phyloP scores from a whole-genome alignment of 2,113 vertebrate species.

The Conger conger region DNA sequence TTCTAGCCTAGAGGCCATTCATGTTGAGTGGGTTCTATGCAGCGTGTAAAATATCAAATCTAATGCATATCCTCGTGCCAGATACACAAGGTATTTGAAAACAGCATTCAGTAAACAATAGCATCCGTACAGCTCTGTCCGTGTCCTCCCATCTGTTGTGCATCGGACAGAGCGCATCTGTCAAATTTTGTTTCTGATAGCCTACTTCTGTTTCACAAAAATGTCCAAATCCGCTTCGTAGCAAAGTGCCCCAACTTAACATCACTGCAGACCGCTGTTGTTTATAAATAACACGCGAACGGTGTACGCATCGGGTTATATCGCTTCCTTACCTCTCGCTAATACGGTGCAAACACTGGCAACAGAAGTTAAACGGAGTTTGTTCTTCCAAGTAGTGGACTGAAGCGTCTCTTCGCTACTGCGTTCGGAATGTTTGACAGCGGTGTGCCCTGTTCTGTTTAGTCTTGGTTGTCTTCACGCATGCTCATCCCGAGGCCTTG shows the following conservation, averaged over 20 bases:
- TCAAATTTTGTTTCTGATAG: neutral
- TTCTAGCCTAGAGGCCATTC: neutral
- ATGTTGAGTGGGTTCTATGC: neutral
- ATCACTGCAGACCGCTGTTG: neutral
- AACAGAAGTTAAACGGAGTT: constrained; percentile 12
- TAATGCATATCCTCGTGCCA: neutral
- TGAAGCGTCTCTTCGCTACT: neutral
- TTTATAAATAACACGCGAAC: no score
- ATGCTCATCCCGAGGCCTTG: constrained; percentile 39
- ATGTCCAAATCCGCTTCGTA: neutral
- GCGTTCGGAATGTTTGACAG: constrained; percentile 30
- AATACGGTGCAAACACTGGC: neutral
- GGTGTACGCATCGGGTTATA: neutral
- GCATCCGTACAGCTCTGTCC: neutral
- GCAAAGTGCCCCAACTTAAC: neutral
- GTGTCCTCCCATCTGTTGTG: neutral
- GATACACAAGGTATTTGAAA: neutral
- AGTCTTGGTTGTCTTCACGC: constrained; percentile 31
- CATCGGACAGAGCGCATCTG: neutral
- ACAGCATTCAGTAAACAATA: neutral
- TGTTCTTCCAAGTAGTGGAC: constrained; percentile 20
- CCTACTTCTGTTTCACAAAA: neutral
- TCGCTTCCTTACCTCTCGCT: neutral
- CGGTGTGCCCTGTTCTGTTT: constrained; percentile 34
- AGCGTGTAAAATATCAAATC: neutral